These are phyloP conservation scores for Meriones psammophilus DNA, from an alignment of 2,797 vertebrate genomes.

Conservation along the genomic window DNA sequence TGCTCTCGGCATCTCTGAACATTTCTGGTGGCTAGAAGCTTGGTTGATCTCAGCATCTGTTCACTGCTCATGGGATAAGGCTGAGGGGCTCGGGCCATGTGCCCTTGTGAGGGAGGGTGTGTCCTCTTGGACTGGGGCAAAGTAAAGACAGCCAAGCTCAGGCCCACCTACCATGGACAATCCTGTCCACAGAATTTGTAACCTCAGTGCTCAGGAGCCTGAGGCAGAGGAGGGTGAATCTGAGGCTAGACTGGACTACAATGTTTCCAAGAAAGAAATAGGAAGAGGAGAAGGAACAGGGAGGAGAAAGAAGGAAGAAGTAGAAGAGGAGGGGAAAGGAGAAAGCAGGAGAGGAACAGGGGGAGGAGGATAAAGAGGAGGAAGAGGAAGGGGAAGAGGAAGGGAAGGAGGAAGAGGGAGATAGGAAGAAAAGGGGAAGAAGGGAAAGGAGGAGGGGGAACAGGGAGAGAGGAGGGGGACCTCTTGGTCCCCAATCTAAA, in stretches of 20 bases:
- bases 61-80: background rate
- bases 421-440: accelerated
- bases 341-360: accelerated
- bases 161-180: background rate
- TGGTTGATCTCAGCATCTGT: background rate
- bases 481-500: background rate
- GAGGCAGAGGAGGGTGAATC: background rate
- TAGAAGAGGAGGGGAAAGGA: accelerated
- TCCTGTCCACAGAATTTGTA: background rate
- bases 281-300: background rate
- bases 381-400: background rate
- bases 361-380: accelerated
- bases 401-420: accelerated
- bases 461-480: background rate
- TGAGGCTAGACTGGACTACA: background rate
- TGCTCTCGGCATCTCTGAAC: background rate
- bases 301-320: too few species aligned
- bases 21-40: background rate
- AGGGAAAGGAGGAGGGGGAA: background rate
- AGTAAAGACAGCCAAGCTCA: background rate
- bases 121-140: background rate
- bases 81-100: background rate
- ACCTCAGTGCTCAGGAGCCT: background rate
- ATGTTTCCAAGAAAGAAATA: background rate
- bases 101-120: background rate